Evolutionary conservation across 2,113 vertebrate species (phyloP).

Genomic region (Kryptolebias marmoratus): DNA sequence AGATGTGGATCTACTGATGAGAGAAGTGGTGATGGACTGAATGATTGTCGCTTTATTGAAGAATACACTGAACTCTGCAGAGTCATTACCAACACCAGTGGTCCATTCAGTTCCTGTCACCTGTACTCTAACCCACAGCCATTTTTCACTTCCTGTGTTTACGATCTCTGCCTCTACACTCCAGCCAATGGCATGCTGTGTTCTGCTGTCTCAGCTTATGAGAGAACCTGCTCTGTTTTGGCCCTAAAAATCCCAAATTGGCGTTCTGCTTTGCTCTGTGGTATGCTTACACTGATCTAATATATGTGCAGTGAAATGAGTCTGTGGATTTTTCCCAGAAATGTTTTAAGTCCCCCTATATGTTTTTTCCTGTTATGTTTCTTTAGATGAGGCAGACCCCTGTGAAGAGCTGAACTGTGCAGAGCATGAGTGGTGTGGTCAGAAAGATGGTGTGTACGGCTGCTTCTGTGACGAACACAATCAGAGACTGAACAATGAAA

Average conservation of each 20-base stretch:
- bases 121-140: constrained; percentile 30
- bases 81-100: constrained; percentile 60
- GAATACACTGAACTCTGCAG: constrained; percentile 67
- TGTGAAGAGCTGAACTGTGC: constrained; percentile 68
- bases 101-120: constrained; percentile 64
- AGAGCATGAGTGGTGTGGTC: constrained; percentile 75
- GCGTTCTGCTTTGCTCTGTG: constrained; percentile 49
- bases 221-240: constrained; percentile 45
- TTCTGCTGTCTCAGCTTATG: constrained; percentile 61
- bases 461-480: constrained; percentile 71
- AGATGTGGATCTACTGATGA: constrained; percentile 58
- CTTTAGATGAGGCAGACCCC: constrained; percentile 52
- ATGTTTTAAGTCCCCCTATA: neutral
- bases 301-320: neutral
- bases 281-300: constrained; percentile 57
- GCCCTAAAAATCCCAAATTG: constrained; percentile 55
- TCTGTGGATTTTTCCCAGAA: neutral
- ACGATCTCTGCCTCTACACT: constrained; percentile 68
- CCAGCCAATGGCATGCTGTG: constrained; percentile 64
- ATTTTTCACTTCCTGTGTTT: constrained; percentile 60
- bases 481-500: constrained; percentile 39
- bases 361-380: neutral
- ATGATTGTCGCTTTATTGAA: constrained; percentile 22
- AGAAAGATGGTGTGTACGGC: constrained; percentile 66
- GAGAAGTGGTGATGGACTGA: neutral